Evolutionary conservation across 2,888 invertebrate species (phyloP).

Genomic region (Melinaea menophilus): DNA sequence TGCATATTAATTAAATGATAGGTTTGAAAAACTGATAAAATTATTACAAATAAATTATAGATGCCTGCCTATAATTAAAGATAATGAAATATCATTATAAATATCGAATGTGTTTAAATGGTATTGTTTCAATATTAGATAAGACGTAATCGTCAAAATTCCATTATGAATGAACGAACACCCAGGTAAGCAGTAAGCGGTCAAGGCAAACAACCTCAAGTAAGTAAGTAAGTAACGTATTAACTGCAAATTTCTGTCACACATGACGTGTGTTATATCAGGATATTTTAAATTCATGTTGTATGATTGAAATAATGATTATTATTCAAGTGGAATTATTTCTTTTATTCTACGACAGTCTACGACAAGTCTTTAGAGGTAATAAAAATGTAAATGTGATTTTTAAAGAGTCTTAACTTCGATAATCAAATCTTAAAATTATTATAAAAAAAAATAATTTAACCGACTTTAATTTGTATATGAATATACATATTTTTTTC

Average conservation of each 20-base stretch:
- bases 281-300: background rate
- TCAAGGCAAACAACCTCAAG: constrained; percentile 65
- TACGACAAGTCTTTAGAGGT: too few species aligned
- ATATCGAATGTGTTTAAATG: background rate
- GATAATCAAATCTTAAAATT: too few species aligned
- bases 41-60: too few species aligned
- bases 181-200: constrained; percentile 53
- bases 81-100: too few species aligned
- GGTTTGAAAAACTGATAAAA: background rate
- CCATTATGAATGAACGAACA: constrained; percentile 55
- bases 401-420: too few species aligned
- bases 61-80: too few species aligned
- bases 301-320: background rate
- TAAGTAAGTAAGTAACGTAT: constrained; percentile 26
- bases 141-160: constrained; percentile 38
- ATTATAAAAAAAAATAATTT: too few species aligned
- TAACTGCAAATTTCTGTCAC: constrained; percentile 30
- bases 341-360: too few species aligned
- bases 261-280: constrained; percentile 37
- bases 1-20: background rate
- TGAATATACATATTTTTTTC: too few species aligned
- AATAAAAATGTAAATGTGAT: too few species aligned
- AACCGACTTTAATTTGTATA: too few species aligned
- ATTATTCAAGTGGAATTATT: too few species aligned
- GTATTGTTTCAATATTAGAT: constrained; percentile 18